Conservation (phyloP, 1,140 invertebrate species). For the Pollicipes pollicipes region DNA sequence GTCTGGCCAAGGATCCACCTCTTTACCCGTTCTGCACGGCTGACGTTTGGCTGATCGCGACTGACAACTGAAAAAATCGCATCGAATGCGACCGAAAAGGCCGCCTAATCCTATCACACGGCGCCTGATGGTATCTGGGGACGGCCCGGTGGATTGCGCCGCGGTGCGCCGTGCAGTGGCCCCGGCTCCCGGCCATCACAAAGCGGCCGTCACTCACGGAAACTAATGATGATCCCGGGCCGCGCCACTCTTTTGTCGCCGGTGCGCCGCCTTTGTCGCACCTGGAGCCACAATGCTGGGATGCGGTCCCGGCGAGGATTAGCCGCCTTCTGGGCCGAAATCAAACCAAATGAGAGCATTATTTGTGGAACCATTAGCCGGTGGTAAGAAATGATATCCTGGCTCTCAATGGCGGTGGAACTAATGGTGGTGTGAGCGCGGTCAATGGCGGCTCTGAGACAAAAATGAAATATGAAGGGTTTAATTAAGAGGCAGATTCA, state of each 20-base stretch:
- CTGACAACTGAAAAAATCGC: too few species aligned
- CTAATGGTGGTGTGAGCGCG: not conserved
- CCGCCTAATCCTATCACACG: not conserved
- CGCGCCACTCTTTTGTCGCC: not conserved
- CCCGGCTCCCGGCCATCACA: too few species aligned
- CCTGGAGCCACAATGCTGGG: not conserved
- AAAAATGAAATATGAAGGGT: slow-evolving; percentile 2
- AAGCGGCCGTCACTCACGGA: not conserved
- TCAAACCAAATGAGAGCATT: slow-evolving; percentile 2
- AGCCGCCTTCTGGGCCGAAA: not conserved
- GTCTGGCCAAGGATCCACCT: too few species aligned
- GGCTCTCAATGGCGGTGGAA: not conserved
- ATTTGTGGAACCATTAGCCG: not conserved
- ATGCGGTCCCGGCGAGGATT: not conserved
- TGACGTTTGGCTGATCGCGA: too few species aligned
- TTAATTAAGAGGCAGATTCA: not conserved
- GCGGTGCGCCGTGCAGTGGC: too few species aligned
- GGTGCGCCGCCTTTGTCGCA: not conserved
- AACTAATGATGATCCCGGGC: not conserved
- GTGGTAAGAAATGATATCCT: not conserved
- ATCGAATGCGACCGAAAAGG: not conserved
- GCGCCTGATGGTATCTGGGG: too few species aligned
- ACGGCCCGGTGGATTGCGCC: too few species aligned
- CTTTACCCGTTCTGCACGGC: too few species aligned
- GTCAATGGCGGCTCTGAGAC: not conserved